Base-by-base conservation (phyloP, 2,888 invertebrate genomes). In the Drosophila dives region DNA sequence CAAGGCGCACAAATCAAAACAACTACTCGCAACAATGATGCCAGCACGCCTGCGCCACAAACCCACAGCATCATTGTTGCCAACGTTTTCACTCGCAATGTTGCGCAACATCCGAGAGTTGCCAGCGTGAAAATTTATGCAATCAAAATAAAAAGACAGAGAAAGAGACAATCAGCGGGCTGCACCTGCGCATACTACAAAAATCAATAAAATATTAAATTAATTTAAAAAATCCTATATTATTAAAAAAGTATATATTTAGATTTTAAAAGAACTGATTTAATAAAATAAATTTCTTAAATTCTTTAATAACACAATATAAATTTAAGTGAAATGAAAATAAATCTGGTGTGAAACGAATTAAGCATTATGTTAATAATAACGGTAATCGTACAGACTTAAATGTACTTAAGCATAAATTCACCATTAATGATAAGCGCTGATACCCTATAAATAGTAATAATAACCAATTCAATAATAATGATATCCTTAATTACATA, bases 21-120 rank as follows among this genome's bases (percentile, higher is more conserved):
- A 78, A 62, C 10, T 17, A 20, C 48, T 0, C n/a, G 72, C 78
- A 77, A 72, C 87, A 82, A 84, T 82, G 84, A 64, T 76, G 75
- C 67, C 38, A 51, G 51, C 36, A 56, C 60, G 62, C 81, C 63
- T 78, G 80, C 82, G 80, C 77, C 15, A 0, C 59, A 45, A 5
- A 2, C 1, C 8, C 3, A 11, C 17, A 33, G 56, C 83, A 69
- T 71, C 83, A 81, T 60, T 83, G 86, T 68, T 81, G 67, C 63
- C 20, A 45, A 3, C 23, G 15, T 7, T 45, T 15, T 15, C 49
- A 6, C 58, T 62, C 72, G 64, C 75, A 81, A 72, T 56, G 72
- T 38, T 20, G 26, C 12, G 51, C 59, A 60, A 63, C 82, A 55
- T 76, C 80, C 85, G 78, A 78, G 71, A 53, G 17, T 48, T 63